Evolutionary conservation across 2,113 vertebrate species (phyloP), one percentile per base, ranked within the genome.

Genomic region (Amia ocellicauda): DNA sequence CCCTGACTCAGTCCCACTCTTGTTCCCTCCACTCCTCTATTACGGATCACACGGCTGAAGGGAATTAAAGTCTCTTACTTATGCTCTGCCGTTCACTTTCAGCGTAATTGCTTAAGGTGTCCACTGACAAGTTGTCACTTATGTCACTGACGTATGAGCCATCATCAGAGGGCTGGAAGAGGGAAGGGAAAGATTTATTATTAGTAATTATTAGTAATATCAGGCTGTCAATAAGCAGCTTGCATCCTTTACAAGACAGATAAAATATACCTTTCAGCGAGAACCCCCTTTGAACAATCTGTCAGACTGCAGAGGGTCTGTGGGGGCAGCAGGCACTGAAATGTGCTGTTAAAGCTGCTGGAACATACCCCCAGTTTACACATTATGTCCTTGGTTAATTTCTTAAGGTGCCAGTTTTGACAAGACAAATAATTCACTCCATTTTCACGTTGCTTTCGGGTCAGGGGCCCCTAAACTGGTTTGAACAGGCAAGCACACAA

Each of bases 141-240:
- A 98, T 80, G 78, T 99, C 97, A 71, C 97, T 99, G 68, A 91
- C 92, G 24, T 97, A 95, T 0, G 97, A 99, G 60, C 98, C 96
- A 76, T 98, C 95, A 55, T 98, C 97, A 1, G 96, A 98, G 63
- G 84, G 85, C 96, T 99, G 47, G 58, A 79, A 78, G 52, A 67
- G 41, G 65, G 50, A n/a, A n/a, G 28, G 13, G 23, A 1, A 28
- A 36, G 24, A 22, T 16, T 3, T 24, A 49, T 26, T 16, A 74
- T 55, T 53, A 40, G n/a, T 17, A 47, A 47, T 16, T 47, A 16
- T 16, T 47, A 16, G 16, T 17, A 5, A 17, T 17, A 47, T 47
- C 16, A 19, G 45, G 45, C 45, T 47, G 5, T 47, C 45, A 47
- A 47, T 47, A 17, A 16, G 16, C 9, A 17, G 11, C 4, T 17